A percentile compares a stretch with the other conserved stretches of the same genome.
phyloP scores from a whole-genome alignment of 2,113 vertebrate genomes.

The Chamaea fasciata region DNA sequence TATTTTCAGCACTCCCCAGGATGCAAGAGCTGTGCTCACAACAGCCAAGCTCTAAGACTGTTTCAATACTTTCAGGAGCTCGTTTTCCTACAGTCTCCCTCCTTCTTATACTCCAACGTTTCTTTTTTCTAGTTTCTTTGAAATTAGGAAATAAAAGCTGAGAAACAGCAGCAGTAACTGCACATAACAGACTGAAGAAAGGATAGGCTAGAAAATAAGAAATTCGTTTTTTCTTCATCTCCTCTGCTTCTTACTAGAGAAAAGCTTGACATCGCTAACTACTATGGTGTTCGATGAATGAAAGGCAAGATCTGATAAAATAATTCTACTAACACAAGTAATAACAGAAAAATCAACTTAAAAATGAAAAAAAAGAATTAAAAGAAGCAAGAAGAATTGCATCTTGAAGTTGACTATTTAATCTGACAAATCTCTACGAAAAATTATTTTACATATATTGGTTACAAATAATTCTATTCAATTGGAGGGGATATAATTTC shows the following conservation, averaged over 20 bases:
- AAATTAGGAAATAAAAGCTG: neutral
- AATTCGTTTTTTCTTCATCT: neutral
- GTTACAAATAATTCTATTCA: neutral
- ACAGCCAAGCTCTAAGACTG: neutral
- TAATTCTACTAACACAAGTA: neutral
- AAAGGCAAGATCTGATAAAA: neutral
- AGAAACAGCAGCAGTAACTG: neutral
- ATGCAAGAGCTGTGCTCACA: neutral
- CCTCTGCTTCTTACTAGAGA: neutral
- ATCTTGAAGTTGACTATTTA: neutral
- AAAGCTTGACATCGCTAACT: neutral
- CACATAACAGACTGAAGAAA: neutral
- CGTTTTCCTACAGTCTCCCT: rapidly evolving
- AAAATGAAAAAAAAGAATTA: neutral
- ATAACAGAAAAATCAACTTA: neutral
- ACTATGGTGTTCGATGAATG: neutral
- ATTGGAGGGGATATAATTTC: rapidly evolving
- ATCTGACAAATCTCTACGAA: neutral
- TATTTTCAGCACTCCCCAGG: neutral
- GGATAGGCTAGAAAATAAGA: neutral
- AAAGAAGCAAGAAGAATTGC: neutral
- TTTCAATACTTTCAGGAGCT: neutral
- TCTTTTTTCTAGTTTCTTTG: neutral
- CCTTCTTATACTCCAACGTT: neutral
- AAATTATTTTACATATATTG: neutral